These are phyloP conservation scores for Psylliodes chrysocephalus DNA, from an alignment of 2,888 invertebrate species.

Conservation along the genomic window DNA sequence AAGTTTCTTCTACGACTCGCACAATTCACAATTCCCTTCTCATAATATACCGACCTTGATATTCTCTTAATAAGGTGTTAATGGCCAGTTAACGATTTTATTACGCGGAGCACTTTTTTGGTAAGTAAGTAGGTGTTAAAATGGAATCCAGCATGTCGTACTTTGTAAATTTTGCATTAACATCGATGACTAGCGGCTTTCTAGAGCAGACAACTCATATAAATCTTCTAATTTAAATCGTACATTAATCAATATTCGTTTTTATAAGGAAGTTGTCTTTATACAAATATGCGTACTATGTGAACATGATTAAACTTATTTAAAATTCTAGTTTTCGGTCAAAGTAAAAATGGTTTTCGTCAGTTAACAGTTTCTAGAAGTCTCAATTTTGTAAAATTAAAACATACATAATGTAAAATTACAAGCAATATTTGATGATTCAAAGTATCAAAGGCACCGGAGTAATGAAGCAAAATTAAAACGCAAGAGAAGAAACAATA, in stretches of 20 bases:
- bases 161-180: constrained; percentile 42
- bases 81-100: constrained; percentile 52
- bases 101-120: constrained; percentile 46
- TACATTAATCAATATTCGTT: background rate
- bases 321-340: too few relatives aligned
- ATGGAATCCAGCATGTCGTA: constrained; percentile 46
- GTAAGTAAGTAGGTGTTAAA: constrained; percentile 51
- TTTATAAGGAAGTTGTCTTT: too few relatives aligned
- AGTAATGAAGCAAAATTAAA: too few relatives aligned
- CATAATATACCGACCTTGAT: constrained; percentile 41
- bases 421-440: too few relatives aligned
- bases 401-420: too few relatives aligned
- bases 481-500: too few relatives aligned
- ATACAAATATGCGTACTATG: too few relatives aligned
- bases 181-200: background rate
- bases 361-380: too few relatives aligned
- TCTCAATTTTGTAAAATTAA: too few relatives aligned
- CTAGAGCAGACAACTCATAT: background rate
- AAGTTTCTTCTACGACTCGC: constrained; percentile 39
- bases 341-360: too few relatives aligned
- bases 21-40: constrained; percentile 35
- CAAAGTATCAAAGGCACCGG: too few relatives aligned
- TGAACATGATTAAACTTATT: too few relatives aligned
- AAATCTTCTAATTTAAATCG: background rate
- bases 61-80: constrained; percentile 48